phyloP scores from a whole-genome alignment of 2,797 vertebrate genomes.

The Ateles fusciceps region DNA sequence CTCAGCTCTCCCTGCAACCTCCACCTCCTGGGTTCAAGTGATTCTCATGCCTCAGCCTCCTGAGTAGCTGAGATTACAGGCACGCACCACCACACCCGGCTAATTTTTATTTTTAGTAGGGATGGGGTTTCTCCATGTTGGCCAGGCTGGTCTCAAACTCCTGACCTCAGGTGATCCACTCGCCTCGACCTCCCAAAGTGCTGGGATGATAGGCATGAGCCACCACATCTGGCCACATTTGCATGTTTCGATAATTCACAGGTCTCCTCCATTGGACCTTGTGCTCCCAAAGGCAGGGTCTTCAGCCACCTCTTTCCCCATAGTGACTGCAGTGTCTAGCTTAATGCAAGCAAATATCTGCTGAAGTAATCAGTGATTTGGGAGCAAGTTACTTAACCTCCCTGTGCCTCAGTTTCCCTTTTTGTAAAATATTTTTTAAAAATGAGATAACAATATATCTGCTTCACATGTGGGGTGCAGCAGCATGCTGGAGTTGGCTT shows the following conservation, averaged over 20 bases:
- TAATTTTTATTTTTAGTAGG: not conserved
- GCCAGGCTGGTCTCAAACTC: not conserved
- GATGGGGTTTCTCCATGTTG: not conserved
- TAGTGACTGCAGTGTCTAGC: not conserved
- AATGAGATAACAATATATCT: not conserved
- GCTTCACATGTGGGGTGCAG: not conserved
- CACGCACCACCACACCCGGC: no score
- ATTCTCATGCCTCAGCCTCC: not conserved
- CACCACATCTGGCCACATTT: accelerated
- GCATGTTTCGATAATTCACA: not conserved
- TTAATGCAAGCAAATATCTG: not conserved
- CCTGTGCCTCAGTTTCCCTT: not conserved
- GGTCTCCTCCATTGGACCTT: not conserved
- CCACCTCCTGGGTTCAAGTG: not conserved
- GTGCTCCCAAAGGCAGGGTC: not conserved
- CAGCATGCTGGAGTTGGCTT: not conserved
- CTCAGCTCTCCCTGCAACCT: not conserved
- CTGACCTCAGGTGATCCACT: not conserved
- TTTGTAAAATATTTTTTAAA: not conserved
- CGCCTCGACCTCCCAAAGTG: not conserved
- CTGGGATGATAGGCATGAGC: not conserved
- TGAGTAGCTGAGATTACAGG: not conserved
- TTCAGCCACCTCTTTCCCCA: not conserved
- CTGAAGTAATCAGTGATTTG: not conserved
- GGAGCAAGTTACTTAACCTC: not conserved